Evolutionary conservation across 2,888 invertebrate genomes (phyloP).

Genomic region (Microctonus brassicae): DNA sequence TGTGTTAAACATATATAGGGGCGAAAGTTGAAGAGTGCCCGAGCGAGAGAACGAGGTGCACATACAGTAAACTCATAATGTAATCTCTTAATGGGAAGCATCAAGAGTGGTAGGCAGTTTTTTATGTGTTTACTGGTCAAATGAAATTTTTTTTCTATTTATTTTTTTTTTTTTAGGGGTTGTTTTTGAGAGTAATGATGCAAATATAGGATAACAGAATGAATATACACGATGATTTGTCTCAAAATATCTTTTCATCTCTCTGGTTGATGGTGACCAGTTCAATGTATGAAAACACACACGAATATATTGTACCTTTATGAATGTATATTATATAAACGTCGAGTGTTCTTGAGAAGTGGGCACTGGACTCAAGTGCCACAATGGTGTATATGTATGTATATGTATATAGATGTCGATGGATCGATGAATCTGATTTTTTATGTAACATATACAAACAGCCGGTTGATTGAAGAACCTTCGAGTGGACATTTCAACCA

Average conservation of each 20-base stretch:
- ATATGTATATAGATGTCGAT: too few relatives aligned
- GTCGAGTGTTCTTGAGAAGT: background rate
- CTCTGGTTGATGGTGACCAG: background rate
- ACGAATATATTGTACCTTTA: too few relatives aligned
- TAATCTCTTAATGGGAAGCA: slow-evolving; percentile 63
- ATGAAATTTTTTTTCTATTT: too few relatives aligned
- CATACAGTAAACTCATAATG: slow-evolving; percentile 62
- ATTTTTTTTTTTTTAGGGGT: background rate
- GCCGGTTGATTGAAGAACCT: background rate
- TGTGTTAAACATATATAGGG: slow-evolving; percentile 8
- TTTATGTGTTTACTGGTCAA: background rate
- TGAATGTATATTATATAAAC: background rate
- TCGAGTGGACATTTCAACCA: slow-evolving; percentile 5
- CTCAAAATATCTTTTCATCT: background rate
- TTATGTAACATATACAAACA: background rate
- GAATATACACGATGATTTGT: too few relatives aligned
- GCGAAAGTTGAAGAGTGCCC: background rate
- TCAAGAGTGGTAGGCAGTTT: slow-evolving; percentile 42
- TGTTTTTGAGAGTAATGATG: background rate
- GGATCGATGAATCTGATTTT: background rate
- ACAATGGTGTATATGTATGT: too few relatives aligned
- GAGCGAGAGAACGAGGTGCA: slow-evolving; percentile 36
- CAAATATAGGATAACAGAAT: too few relatives aligned
- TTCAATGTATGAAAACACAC: background rate
- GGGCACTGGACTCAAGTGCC: too few relatives aligned